Conservation (phyloP, 2,888 invertebrate species). For the Tolmerus cingulatus region DNA sequence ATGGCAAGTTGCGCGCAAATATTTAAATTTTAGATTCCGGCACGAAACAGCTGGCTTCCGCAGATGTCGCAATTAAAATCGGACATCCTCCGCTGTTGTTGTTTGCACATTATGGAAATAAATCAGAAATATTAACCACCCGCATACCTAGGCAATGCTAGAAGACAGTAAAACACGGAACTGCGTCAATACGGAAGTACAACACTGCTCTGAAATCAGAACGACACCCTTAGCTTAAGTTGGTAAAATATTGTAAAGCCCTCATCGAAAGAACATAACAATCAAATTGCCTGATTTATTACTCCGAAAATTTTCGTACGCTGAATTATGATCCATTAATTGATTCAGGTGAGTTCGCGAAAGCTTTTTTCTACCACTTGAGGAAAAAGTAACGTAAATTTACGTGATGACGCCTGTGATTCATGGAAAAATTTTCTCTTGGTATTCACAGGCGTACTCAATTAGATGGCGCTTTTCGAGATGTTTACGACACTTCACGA, state of each 20-base stretch:
- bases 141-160: not conserved
- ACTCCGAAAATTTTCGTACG: conserved; percentile 16
- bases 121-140: not conserved
- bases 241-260: conserved; percentile 41
- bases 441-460: conserved; percentile 4
- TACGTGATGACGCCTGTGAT: conserved; percentile 16
- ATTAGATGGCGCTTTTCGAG: not conserved
- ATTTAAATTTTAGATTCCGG: not conserved
- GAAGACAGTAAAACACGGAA: not conserved
- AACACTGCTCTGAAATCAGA: not conserved
- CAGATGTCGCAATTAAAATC: not conserved
- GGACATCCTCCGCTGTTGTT: not conserved
- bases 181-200: not conserved
- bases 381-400: not conserved
- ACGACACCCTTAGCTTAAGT: not conserved
- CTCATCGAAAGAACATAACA: conserved; percentile 43
- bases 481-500: conserved; percentile 4
- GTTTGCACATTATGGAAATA: not conserved
- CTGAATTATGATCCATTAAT: conserved; percentile 41
- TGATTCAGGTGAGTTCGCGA: conserved; percentile 33
- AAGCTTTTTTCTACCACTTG: conserved; percentile 1
- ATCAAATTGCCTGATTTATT: conserved; percentile 46
- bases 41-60: not conserved
- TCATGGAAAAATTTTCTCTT: conserved; percentile 21
- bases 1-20: not conserved